Evolutionary conservation across 2,113 vertebrate species (phyloP), one percentile per base, ranked within the genome.

Genomic region (Hylia prasina): DNA sequence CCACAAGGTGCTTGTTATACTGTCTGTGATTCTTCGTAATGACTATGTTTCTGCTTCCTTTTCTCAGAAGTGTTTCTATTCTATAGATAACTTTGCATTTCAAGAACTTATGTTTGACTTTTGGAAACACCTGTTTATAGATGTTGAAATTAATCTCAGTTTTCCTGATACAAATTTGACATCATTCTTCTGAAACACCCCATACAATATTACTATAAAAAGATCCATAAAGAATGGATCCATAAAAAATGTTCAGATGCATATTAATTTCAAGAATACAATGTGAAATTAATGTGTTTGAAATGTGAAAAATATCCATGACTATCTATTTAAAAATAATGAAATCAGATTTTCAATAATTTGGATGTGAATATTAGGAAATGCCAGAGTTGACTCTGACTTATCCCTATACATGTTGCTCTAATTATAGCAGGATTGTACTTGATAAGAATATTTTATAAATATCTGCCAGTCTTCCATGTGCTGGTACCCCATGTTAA

Each of bases 381-480:
- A 88, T 64, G 50, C 1, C 47, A 86, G 48, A 82, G 14, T n/a
- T 88, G 33, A 82, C 35, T 91, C 35, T 61, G 45, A 64, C 82
- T 91, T 91, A 48, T 90, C 33, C 48, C 31, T 72, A 13, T 76
- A 57, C 0, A 0, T 53, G 37, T 57, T 93, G 54, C 24, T 82
- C 61, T 90, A 96, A 94, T 89, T 93, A 78, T 89, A 89, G 30
- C 31, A 89, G 63, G 44, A 87, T 56, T 90, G 65, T 89, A 83
- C 76, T 92, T 77, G 76, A 90, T 68, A 94, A 92, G 95, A 94
- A 93, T 92, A 89, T 93, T 95, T 76, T 83, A 89, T 89, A 87
- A 95, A 92, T 92, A 90, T 73, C 83, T 83, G 33, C 51, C 72
- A 81, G 22, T 81, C 72, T 94, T 90, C 19, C 31, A 66, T 63